Conservation (phyloP, 2,797 vertebrate species). For the Peromyscus aztecus region DNA sequence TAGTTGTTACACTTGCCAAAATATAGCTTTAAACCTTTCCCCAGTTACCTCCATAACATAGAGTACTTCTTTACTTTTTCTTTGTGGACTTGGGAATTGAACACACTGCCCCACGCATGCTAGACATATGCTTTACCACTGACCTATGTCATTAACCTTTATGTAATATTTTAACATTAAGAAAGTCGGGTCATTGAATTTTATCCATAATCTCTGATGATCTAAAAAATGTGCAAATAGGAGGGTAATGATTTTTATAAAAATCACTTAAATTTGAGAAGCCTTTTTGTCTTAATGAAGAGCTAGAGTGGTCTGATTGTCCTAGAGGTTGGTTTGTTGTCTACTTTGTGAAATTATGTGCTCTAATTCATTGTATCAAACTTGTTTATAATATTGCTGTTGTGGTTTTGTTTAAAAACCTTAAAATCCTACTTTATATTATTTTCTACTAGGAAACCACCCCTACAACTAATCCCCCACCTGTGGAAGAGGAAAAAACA, state of each 20-base stretch:
- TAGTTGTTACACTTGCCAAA: not conserved
- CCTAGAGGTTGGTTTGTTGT: not conserved
- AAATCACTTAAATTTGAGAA: slow-evolving; percentile 29
- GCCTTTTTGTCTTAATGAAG: slow-evolving; percentile 27
- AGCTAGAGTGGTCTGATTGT: not conserved
- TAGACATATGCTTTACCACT: not conserved
- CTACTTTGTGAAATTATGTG: not conserved
- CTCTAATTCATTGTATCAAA: slow-evolving; percentile 5
- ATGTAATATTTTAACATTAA: slow-evolving; percentile 29
- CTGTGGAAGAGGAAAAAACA: slow-evolving; percentile 93
- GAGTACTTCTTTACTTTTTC: not conserved
- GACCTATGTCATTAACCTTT: not conserved
- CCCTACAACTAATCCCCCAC: slow-evolving; percentile 91
- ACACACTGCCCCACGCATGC: not conserved
- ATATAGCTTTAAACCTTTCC: not conserved
- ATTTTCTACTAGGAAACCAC: slow-evolving; percentile 91
- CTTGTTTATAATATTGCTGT: slow-evolving; percentile 55
- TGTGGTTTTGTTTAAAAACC: slow-evolving; percentile 39
- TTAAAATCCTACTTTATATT: slow-evolving; percentile 65
- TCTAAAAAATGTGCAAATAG: slow-evolving; percentile 13
- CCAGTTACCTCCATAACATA: not conserved
- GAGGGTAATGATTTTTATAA: not conserved
- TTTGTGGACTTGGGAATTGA: not conserved
- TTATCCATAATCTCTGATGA: not conserved
- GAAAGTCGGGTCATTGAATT: not conserved